Evolutionary conservation across 2,113 vertebrate genomes (phyloP).

Genomic region (Philantomba maxwellii): DNA sequence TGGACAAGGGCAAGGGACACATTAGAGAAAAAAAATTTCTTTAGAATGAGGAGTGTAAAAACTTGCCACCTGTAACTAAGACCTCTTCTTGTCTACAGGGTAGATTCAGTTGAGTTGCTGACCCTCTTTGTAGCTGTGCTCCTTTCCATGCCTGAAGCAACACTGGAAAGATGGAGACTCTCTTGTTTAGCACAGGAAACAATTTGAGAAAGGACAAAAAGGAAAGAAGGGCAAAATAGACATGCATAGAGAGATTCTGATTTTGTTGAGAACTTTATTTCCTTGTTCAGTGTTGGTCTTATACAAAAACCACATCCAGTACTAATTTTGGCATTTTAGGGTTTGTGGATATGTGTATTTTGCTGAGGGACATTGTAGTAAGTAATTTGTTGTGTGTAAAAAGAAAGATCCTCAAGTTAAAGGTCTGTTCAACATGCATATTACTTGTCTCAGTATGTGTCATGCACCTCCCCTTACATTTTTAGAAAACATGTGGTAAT

Average conservation of each 20-base stretch:
- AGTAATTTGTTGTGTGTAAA: background rate
- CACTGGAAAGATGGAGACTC: background rate
- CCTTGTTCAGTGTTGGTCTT: background rate
- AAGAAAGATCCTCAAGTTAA: background rate
- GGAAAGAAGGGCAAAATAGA: background rate
- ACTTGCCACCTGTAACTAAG: conserved; percentile 28
- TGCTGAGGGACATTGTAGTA: background rate
- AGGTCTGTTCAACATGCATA: background rate
- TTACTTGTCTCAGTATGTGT: background rate
- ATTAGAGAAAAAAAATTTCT: background rate
- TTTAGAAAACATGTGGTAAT: background rate
- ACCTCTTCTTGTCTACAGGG: background rate
- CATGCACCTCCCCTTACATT: background rate
- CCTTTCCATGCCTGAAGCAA: background rate
- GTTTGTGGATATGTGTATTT: background rate
- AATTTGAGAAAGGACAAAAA: background rate
- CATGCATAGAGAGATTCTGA: background rate
- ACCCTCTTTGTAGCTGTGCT: background rate
- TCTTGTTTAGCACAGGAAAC: background rate
- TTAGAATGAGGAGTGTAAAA: background rate
- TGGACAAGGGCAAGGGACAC: background rate
- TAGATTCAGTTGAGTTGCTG: background rate
- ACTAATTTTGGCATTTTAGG: background rate
- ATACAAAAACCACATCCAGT: background rate
- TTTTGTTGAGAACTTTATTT: background rate